Percentiles rank a stretch among this genome's conserved stretches.
Conservation (phyloP, 2,797 vertebrate species). For the Melanotaenia boesemani region DNA sequence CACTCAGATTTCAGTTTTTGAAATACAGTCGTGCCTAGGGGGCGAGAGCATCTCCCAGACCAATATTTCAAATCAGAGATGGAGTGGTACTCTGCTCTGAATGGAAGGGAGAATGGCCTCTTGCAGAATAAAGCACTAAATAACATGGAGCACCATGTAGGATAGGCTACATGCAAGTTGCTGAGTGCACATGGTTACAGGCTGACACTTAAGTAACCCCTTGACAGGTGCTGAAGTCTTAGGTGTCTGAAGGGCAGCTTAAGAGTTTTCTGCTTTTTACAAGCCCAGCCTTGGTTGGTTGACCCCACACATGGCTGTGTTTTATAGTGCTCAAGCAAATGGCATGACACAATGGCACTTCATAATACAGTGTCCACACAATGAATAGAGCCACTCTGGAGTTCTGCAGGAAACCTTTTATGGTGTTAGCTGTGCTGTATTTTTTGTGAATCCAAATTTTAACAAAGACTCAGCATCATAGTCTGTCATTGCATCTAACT, state of each 20-base stretch:
- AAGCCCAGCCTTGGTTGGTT: conserved; percentile 66
- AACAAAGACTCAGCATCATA: not conserved
- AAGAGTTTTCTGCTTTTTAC: conserved; percentile 72
- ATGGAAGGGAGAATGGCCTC: conserved; percentile 44
- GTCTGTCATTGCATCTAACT: not conserved
- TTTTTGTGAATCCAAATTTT: conserved; percentile 3
- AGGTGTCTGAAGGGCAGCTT: conserved; percentile 70
- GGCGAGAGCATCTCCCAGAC: conserved; percentile 68
- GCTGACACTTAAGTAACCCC: conserved; percentile 72
- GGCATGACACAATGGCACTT: conserved; percentile 56
- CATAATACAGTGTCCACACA: conserved; percentile 47
- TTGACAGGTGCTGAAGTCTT: conserved; percentile 79
- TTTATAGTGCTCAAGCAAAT: conserved; percentile 74
- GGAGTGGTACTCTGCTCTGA: conserved; percentile 52
- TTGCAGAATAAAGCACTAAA: conserved; percentile 57
- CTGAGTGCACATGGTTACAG: conserved; percentile 63
- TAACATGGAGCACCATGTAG: conserved; percentile 32
- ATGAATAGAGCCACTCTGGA: conserved; percentile 39
- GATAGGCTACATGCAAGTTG: conserved; percentile 51
- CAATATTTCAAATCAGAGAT: conserved; percentile 76
- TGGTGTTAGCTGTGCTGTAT: conserved; percentile 5
- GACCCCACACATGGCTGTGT: conserved; percentile 74
- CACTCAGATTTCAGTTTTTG: conserved; percentile 77
- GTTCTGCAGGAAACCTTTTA: conserved; percentile 38
- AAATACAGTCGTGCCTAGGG: conserved; percentile 67